Evolutionary conservation across 2,888 invertebrate genomes (phyloP), one percentile per base, ranked within the genome.

Genomic region (Carpatolechia fugitivella): DNA sequence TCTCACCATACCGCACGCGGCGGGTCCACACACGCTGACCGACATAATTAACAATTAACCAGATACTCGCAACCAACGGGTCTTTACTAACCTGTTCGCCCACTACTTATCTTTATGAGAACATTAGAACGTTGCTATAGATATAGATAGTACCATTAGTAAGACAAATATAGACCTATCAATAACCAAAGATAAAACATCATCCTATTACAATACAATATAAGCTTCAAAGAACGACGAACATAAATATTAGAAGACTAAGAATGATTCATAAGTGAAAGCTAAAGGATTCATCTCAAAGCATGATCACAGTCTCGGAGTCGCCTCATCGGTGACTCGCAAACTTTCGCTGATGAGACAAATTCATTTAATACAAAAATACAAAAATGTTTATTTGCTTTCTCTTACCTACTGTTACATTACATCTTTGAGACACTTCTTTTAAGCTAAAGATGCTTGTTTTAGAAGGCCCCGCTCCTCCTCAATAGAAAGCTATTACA

Each of bases 201-300:
- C n/a, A n/a, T n/a, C n/a, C n/a, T n/a, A n/a, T n/a, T n/a, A n/a
- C n/a, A n/a, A n/a, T n/a, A n/a, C n/a, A n/a, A n/a, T n/a, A n/a
- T n/a, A n/a, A n/a, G n/a, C n/a, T n/a, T n/a, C n/a, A n/a, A n/a
- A n/a, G 3, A 16, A 7, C 13, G 29, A 44, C 29, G 24, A 29
- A 44, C 44, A 29, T 11, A 3, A 44, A n/a, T 7, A 41, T 55
- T 53, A 55, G 49, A 60, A 59, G 60, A 60, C 48, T 58, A 61
- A 65, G 69, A 60, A 62, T 70, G 66, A 72, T 61, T 66, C 60
- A 70, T 55, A 57, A 61, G 67, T 68, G 75, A 76, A 78, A 76
- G 57, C 11, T 8, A 10, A 40, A 52, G 69, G 64, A 64, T 59
- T 57, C 55, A 57, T 11, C 10, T 41, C 18, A 41, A 11, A 1